phyloP scores from a whole-genome alignment of 1,140 invertebrate genomes.

The Phortica variegata region DNA sequence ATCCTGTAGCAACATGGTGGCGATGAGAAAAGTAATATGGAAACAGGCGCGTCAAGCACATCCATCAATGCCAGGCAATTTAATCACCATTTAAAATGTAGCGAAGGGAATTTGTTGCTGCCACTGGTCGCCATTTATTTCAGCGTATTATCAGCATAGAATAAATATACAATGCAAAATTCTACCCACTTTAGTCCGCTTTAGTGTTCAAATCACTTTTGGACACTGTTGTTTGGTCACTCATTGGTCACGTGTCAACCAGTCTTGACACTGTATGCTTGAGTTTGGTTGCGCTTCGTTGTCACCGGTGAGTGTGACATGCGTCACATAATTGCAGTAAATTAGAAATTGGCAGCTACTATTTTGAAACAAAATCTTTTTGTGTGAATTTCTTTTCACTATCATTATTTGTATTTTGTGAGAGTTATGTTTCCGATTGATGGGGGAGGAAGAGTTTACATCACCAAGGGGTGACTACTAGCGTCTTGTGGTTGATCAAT shows the following conservation, averaged over 20 bases:
- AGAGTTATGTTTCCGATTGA: no score
- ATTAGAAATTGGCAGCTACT: constrained; percentile 46
- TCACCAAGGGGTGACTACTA: no score
- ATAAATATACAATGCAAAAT: constrained; percentile 42
- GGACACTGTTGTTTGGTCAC: constrained; percentile 38
- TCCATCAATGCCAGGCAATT: constrained; percentile 55
- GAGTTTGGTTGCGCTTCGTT: constrained; percentile 13
- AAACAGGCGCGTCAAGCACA: constrained; percentile 41
- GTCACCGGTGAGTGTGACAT: constrained; percentile 48
- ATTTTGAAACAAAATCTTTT: constrained; percentile 43
- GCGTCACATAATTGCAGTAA: constrained; percentile 56
- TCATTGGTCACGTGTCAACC: constrained; percentile 9
- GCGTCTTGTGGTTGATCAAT: no score
- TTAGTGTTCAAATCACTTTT: constrained; percentile 50
- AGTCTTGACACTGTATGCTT: constrained; percentile 7
- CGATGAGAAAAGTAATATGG: constrained; percentile 1
- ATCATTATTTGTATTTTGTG: no score
- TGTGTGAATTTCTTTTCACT: no score
- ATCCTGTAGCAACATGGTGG: constrained; percentile 24
- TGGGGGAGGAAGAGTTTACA: no score
- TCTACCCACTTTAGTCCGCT: constrained; percentile 14
- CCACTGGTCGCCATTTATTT: constrained; percentile 38
- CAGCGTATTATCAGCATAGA: constrained; percentile 53
- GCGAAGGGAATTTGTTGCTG: background rate
- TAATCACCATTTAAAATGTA: constrained; percentile 56